A percentile compares a stretch with the other conserved stretches of the same genome.
phyloP scores from a whole-genome alignment of 92 coral and sea anemone species.

The Micromussa lordhowensis region DNA sequence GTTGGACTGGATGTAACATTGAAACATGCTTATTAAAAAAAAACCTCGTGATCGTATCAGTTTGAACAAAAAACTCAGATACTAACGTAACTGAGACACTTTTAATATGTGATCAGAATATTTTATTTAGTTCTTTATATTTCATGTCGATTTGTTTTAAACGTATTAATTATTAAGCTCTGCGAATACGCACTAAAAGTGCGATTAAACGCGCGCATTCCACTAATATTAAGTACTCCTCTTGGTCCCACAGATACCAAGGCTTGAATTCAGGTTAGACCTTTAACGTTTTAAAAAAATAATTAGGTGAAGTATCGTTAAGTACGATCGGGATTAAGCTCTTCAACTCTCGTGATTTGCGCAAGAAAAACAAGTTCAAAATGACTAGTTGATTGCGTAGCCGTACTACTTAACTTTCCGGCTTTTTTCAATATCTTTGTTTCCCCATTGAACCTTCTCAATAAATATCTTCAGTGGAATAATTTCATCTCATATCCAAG shows the following conservation, averaged over 20 bases:
- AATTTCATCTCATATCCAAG: conserved; percentile 8
- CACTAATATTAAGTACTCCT: too few species aligned
- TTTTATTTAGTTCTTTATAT: background rate
- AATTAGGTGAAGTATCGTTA: background rate
- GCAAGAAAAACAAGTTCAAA: background rate
- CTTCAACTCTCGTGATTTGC: background rate
- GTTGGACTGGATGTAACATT: too few species aligned
- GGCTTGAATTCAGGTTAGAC: background rate
- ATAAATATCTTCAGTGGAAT: background rate
- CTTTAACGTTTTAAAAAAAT: background rate
- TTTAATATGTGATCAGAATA: background rate
- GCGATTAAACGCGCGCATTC: background rate
- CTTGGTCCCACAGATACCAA: background rate
- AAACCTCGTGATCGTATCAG: background rate
- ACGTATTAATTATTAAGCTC: background rate
- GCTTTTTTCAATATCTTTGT: background rate
- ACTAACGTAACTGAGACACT: background rate
- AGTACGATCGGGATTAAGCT: background rate
- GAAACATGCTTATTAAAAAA: too few species aligned
- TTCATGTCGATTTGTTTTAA: background rate
- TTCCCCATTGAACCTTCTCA: background rate
- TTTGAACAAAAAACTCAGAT: background rate
- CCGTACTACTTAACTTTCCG: background rate
- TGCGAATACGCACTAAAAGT: background rate
- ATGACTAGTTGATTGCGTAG: background rate